Evolutionary conservation across 2,113 vertebrate species (phyloP).

Genomic region (Numenius arquata): DNA sequence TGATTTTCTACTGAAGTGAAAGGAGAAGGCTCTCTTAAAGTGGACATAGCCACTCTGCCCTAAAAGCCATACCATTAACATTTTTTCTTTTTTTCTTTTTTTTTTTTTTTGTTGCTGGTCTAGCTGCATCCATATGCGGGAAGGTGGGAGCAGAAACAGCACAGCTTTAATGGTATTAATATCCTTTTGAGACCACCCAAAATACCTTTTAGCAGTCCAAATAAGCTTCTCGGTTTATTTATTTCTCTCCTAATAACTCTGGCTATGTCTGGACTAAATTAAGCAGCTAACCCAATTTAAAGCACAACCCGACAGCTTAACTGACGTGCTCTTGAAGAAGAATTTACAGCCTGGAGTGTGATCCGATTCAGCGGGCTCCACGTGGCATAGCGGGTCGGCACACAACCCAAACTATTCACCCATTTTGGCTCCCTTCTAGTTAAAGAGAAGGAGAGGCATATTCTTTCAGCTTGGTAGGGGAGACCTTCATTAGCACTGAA

Average conservation of each 20-base stretch:
- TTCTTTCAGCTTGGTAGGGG: not conserved
- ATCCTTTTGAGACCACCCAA: constrained; percentile 28
- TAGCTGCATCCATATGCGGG: not conserved
- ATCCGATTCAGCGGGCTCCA: not conserved
- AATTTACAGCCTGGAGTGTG: not conserved
- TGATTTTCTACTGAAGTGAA: not conserved
- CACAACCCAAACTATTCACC: not conserved
- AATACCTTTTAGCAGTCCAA: constrained; percentile 13
- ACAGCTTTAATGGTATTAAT: not conserved
- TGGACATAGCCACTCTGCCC: not conserved
- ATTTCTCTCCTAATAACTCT: constrained; percentile 55
- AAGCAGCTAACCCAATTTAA: not conserved
- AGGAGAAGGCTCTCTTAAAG: not conserved
- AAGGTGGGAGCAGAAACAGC: constrained; percentile 3
- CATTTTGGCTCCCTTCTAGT: not conserved
- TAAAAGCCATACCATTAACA: not conserved
- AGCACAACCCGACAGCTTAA: not conserved
- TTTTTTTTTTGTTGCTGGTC: not conserved
- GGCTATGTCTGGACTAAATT: constrained; percentile 28
- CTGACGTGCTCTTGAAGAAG: not conserved
- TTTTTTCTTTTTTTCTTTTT: not conserved
- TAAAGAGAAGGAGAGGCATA: not conserved
- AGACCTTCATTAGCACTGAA: not conserved
- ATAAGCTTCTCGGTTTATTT: constrained; percentile 27
- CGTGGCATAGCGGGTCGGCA: not conserved